A percentile compares a stretch with the other conserved stretches of the same genome.
phyloP scores from a whole-genome alignment of 1,140 invertebrate genomes.

The Bombus affinis region DNA sequence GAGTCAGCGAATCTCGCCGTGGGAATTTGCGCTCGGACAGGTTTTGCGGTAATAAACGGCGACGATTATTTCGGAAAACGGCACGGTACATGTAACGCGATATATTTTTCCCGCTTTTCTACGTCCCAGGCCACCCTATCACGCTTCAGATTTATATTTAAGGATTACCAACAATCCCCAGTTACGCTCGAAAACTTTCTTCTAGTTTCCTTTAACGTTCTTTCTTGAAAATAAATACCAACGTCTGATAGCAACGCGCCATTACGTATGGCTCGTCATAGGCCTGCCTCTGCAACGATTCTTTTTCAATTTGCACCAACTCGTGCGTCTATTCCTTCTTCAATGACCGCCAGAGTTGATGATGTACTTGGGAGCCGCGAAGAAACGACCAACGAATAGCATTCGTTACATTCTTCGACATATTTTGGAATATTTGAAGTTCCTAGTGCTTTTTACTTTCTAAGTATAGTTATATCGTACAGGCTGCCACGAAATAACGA shows the following conservation, averaged over 20 bases:
- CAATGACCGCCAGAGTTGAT: background rate
- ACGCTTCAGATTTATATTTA: background rate
- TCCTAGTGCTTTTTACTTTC: background rate
- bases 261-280: no score
- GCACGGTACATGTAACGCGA: background rate
- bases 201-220: background rate
- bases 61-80: constrained; percentile 19
- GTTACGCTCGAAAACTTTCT: background rate
- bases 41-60: constrained; percentile 33
- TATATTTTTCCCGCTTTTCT: background rate
- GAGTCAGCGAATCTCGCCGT: constrained; percentile 13
- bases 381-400: no score
- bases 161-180: background rate
- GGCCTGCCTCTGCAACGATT: background rate
- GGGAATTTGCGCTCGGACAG: constrained; percentile 29
- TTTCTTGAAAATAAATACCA: background rate
- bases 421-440: background rate
- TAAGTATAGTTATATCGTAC: background rate
- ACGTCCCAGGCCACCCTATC: background rate
- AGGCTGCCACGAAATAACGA: background rate
- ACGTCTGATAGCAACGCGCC: background rate
- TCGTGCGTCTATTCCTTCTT: no score
- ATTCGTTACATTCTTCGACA: background rate
- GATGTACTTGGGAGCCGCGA: background rate
- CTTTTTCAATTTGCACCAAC: background rate